Conservation (phyloP, 2,797 vertebrate genomes). For the Tiaroga cobitis region DNA sequence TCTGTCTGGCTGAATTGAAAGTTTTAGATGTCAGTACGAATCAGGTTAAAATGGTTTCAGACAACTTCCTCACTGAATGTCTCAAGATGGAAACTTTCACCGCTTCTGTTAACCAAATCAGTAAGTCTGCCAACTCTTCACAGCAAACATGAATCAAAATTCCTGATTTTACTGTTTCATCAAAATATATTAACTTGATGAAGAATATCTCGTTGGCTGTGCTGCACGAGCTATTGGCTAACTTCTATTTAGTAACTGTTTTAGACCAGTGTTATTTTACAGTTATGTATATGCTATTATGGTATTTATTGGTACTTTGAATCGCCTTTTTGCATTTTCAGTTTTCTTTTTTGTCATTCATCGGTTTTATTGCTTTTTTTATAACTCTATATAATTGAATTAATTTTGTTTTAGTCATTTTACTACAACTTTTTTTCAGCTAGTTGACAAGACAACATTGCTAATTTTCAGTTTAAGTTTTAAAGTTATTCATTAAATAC, state of each 20-base stretch:
- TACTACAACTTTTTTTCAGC: background rate
- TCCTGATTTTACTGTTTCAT: no score
- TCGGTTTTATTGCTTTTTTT: background rate
- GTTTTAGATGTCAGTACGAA: constrained; percentile 92
- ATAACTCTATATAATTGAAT: background rate
- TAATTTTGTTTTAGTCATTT: background rate
- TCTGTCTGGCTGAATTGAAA: constrained; percentile 85
- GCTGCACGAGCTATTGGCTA: background rate
- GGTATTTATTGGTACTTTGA: background rate
- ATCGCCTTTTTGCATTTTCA: background rate
- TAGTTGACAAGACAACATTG: no score
- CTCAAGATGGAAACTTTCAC: constrained; percentile 87
- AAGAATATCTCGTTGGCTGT: no score
- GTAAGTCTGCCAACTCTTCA: constrained; percentile 73
- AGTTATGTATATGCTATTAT: background rate
- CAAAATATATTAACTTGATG: background rate
- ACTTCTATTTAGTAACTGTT: background rate
- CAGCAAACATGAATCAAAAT: background rate
- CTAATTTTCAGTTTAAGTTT: no score
- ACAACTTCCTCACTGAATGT: constrained; percentile 82
- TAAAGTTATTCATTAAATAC: no score
- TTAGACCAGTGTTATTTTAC: background rate
- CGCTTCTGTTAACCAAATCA: constrained; percentile 85
- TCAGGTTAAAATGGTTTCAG: constrained; percentile 77
- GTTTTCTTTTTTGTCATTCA: background rate